These are phyloP conservation scores for Varanus salvator DNA, from an alignment of 2,113 vertebrate genomes.

Conservation along the genomic window DNA sequence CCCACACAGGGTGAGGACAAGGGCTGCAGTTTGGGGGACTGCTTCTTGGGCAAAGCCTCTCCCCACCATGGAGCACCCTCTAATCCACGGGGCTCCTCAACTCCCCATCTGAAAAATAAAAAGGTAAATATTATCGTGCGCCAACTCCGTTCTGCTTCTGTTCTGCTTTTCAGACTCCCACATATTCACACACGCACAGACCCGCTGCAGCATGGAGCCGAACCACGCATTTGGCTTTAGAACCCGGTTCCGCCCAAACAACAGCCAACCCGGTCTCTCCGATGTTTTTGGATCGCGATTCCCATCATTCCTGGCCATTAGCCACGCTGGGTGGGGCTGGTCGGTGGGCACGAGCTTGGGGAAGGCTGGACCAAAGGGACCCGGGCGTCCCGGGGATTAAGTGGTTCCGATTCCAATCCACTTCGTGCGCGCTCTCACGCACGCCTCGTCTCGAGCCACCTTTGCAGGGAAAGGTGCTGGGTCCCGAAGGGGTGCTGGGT, in stretches of 20 bases:
- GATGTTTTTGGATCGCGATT: too few species aligned
- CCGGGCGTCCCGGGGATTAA: background rate
- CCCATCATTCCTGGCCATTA: too few species aligned
- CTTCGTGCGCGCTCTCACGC: background rate
- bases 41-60: too few species aligned
- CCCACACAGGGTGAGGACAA: background rate
- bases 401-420: background rate
- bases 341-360: too few species aligned
- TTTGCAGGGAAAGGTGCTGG: background rate
- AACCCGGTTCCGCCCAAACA: background rate
- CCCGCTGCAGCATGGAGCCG: accelerated
- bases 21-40: background rate
- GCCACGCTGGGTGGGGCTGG: too few species aligned
- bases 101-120: background rate
- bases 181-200: background rate
- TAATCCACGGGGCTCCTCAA: too few species aligned
- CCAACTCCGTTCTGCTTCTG: background rate
- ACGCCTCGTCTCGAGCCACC: background rate
- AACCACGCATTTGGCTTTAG: too few species aligned
- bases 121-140: background rate
- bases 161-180: too few species aligned
- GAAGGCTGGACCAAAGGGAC: background rate
- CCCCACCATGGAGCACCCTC: too few species aligned
- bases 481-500: background rate
- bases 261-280: too few species aligned